Conservation (phyloP, 2,113 vertebrate species). For the Syngnathus floridae region DNA sequence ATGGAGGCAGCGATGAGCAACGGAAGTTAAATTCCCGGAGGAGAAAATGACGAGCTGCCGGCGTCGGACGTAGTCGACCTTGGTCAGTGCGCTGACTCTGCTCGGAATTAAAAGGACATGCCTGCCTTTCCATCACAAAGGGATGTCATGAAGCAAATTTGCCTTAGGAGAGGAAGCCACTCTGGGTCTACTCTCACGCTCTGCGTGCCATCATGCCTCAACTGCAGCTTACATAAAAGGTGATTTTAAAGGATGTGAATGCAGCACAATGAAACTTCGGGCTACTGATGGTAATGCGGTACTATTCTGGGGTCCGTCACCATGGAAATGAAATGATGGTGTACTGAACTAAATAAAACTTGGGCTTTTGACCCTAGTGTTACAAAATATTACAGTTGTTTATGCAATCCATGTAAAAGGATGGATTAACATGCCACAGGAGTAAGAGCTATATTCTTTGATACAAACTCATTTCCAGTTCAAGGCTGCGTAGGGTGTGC, state of each 20-base stretch:
- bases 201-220: background rate
- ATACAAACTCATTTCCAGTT: no score
- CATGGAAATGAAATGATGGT: no score
- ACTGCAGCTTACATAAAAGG: background rate
- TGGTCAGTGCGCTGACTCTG: background rate
- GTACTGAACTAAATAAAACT: no score
- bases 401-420: no score
- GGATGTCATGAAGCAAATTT: background rate
- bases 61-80: background rate
- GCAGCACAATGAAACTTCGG: background rate
- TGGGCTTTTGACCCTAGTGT: no score
- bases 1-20: conserved; percentile 43
- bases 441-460: no score
- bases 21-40: conserved; percentile 28
- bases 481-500: no score
- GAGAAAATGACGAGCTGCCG: conserved; percentile 41
- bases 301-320: no score
- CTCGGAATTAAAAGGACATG: conserved; percentile 3
- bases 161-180: background rate
- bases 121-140: background rate
- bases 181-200: background rate
- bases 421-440: no score
- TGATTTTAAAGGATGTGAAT: background rate
- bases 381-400: no score
- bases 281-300: no score